Conservation (phyloP, 1,140 invertebrate species). For the Drosophila tristis region DNA sequence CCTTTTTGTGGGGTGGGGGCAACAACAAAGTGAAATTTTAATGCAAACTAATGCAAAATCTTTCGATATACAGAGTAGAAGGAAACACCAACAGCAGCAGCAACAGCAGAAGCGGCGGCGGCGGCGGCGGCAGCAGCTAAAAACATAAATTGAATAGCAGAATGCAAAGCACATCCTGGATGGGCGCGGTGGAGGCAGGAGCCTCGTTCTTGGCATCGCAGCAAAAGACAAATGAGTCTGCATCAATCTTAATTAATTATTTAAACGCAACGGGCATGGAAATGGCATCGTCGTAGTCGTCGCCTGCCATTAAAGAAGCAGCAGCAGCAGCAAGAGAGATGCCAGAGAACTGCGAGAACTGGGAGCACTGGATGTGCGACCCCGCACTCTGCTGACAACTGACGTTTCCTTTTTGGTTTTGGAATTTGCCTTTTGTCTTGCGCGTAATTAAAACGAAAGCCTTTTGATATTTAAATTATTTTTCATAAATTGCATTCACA, state of each 20-base stretch:
- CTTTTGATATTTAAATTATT: conserved; percentile 83
- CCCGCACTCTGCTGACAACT: conserved; percentile 30
- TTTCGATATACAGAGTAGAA: conserved; percentile 70
- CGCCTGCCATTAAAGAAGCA: conserved; percentile 63
- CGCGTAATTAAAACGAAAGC: conserved; percentile 82
- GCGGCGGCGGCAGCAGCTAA: conserved; percentile 55
- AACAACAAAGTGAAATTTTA: conserved; percentile 81
- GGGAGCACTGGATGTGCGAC: conserved; percentile 17
- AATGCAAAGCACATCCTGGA: conserved; percentile 70
- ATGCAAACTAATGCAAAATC: conserved; percentile 82
- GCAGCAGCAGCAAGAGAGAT: conserved; percentile 15
- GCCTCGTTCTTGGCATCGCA: conserved; percentile 64
- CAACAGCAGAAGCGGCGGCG: conserved; percentile 6
- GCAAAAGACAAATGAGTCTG: conserved; percentile 77
- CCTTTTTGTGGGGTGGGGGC: conserved; percentile 44
- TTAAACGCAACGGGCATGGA: conserved; percentile 80
- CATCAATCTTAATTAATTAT: conserved; percentile 83
- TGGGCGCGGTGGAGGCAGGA: neutral
- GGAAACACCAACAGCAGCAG: conserved; percentile 17
- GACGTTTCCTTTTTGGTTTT: conserved; percentile 50
- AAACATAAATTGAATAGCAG: conserved; percentile 76
- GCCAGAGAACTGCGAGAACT: conserved; percentile 5
- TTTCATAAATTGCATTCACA: conserved; percentile 79
- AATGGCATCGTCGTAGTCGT: conserved; percentile 42
- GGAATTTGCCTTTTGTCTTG: conserved; percentile 64